Evolutionary conservation across 2,888 invertebrate species (phyloP).

Genomic region (Calliphora vomitoria): DNA sequence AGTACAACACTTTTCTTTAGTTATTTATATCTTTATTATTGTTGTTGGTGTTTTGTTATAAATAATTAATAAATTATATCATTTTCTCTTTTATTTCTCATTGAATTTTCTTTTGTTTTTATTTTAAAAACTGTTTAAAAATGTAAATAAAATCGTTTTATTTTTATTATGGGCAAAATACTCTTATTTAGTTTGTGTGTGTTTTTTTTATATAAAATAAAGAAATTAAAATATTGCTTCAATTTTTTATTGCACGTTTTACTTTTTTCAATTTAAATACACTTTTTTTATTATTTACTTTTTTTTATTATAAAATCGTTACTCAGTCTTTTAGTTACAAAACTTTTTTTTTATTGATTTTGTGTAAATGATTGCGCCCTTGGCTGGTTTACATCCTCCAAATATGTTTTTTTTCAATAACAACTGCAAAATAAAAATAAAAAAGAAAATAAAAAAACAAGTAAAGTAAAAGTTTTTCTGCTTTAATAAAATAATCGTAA

Average conservation of each 20-base stretch:
- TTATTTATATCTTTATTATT: background rate
- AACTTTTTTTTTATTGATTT: slow-evolving; percentile 13
- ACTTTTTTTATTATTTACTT: slow-evolving; percentile 8
- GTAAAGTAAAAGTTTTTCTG: slow-evolving; percentile 54
- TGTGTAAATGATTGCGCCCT: slow-evolving; percentile 40
- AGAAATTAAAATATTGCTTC: slow-evolving; percentile 1
- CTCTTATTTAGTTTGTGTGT: background rate
- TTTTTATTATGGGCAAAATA: background rate
- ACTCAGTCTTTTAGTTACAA: slow-evolving; percentile 53
- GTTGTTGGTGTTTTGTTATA: slow-evolving; percentile 18
- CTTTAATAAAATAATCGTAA: slow-evolving; percentile 13
- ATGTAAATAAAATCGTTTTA: slow-evolving; percentile 18
- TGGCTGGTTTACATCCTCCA: slow-evolving; percentile 33
- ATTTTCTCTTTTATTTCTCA: slow-evolving; percentile 62
- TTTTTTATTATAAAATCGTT: slow-evolving; percentile 38
- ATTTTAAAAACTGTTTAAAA: slow-evolving; percentile 14
- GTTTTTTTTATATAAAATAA: background rate
- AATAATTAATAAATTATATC: slow-evolving; percentile 65
- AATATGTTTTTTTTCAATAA: slow-evolving; percentile 25
- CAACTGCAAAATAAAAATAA: slow-evolving; percentile 48
- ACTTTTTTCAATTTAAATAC: slow-evolving; percentile 42
- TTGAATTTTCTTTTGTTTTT: slow-evolving; percentile 14
- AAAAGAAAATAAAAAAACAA: slow-evolving; percentile 34
- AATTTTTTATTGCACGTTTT: slow-evolving; percentile 51
- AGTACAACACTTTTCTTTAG: slow-evolving; percentile 5